phyloP scores from a whole-genome alignment of 2,888 invertebrate species.

The Ceriagrion tenellum region DNA sequence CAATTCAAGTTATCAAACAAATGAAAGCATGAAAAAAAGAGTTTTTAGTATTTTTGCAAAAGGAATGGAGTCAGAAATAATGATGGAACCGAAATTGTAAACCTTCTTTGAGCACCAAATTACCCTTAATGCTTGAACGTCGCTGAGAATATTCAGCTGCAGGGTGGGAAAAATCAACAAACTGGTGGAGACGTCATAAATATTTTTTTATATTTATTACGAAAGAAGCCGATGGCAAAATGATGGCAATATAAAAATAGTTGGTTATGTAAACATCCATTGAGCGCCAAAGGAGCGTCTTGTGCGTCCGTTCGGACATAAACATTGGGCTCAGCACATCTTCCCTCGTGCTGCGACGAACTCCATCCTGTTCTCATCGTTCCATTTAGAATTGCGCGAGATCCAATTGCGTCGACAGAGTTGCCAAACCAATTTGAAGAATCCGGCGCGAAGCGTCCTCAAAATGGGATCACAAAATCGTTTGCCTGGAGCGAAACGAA shows the following conservation, averaged over 20 bases:
- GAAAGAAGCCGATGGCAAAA: not conserved
- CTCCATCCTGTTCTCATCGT: slow-evolving; percentile 20
- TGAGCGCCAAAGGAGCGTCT: not conserved
- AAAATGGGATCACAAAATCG: not conserved
- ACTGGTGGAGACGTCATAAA: not conserved
- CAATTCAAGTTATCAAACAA: not conserved
- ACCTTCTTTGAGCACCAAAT: not conserved
- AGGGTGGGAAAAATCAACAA: not conserved
- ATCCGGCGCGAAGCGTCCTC: not conserved
- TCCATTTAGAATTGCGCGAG: slow-evolving; percentile 39
- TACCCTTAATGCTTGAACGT: not conserved
- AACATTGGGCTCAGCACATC: not conserved
- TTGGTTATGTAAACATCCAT: not conserved
- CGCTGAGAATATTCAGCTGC: not conserved
- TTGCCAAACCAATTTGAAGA: slow-evolving; percentile 28
- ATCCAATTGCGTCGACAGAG: slow-evolving; percentile 31
- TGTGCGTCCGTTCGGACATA: not conserved
- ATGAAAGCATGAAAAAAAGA: not conserved
- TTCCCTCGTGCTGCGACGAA: not conserved
- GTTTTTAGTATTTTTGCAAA: not conserved
- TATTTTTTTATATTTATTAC: not conserved
- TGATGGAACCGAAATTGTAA: not conserved
- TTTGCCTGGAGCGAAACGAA: not conserved
- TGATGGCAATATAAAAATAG: not conserved
- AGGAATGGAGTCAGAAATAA: not conserved